Evolutionary conservation across 2,797 vertebrate species (phyloP).

Genomic region (Chloroceryle inda): DNA sequence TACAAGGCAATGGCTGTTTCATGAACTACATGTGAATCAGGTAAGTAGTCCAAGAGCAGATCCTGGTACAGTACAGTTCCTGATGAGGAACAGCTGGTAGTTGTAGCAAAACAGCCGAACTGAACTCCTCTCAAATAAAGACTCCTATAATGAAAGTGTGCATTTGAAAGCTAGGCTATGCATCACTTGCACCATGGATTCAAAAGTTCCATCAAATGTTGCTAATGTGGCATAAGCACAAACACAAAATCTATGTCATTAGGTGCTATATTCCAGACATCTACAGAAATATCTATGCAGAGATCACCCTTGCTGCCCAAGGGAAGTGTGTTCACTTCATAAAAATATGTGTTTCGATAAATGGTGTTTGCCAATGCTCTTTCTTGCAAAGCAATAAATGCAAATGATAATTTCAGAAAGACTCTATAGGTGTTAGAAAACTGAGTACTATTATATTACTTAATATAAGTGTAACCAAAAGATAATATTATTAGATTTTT

Average conservation of each 20-base stretch:
- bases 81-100: slow-evolving; percentile 42
- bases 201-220: background rate
- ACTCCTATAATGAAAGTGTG: background rate
- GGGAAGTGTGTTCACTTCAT: background rate
- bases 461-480: background rate
- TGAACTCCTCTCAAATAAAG: background rate
- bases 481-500: background rate
- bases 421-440: background rate
- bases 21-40: background rate
- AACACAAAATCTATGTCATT: background rate
- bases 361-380: background rate
- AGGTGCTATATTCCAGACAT: background rate
- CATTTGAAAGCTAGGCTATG: background rate
- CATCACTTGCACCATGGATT: background rate
- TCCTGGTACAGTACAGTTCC: background rate
- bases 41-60: background rate
- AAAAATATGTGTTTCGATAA: background rate
- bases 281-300: background rate
- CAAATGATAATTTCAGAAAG: background rate
- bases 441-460: background rate
- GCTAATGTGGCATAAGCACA: background rate
- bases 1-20: background rate
- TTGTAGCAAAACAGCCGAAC: background rate
- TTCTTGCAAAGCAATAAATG: background rate
- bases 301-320: background rate